Percentiles rank a stretch among this genome's conserved stretches.
phyloP scores from a whole-genome alignment of 2,888 invertebrate species.

The Drosophila rubida region DNA sequence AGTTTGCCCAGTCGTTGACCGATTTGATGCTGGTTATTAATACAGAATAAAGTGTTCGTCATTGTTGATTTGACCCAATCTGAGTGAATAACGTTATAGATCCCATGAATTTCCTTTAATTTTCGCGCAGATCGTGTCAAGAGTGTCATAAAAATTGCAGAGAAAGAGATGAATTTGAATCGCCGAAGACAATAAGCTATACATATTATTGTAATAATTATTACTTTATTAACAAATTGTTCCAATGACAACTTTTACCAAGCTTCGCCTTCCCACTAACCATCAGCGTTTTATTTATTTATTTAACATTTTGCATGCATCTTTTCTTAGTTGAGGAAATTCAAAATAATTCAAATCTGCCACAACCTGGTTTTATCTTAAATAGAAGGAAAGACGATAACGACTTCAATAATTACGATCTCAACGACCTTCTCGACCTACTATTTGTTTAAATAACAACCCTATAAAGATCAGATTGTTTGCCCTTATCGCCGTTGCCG shows the following conservation, averaged over 20 bases:
- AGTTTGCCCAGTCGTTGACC: not conserved
- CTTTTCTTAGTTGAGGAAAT: no score
- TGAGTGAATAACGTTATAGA: not conserved
- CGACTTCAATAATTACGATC: not conserved
- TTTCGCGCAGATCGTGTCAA: not conserved
- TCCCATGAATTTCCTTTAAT: no score
- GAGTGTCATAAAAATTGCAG: not conserved
- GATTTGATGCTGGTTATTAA: not conserved
- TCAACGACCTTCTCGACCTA: constrained; percentile 1
- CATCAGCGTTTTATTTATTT: no score
- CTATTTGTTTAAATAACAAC: constrained; percentile 1
- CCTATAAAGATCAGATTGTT: not conserved
- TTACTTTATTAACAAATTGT: no score
- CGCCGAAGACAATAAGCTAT: not conserved
- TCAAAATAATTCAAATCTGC: not conserved
- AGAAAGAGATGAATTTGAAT: not conserved
- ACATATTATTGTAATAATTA: no score
- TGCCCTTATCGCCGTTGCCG: not conserved
- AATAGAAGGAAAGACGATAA: constrained; percentile 20
- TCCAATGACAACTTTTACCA: no score
- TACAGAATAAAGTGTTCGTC: not conserved
- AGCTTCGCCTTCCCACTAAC: no score
- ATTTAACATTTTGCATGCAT: no score
- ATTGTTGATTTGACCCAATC: not conserved
- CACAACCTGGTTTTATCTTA: not conserved